Evolutionary conservation across 2,888 invertebrate species (phyloP).

Genomic region (Drosophila nigricruria): DNA sequence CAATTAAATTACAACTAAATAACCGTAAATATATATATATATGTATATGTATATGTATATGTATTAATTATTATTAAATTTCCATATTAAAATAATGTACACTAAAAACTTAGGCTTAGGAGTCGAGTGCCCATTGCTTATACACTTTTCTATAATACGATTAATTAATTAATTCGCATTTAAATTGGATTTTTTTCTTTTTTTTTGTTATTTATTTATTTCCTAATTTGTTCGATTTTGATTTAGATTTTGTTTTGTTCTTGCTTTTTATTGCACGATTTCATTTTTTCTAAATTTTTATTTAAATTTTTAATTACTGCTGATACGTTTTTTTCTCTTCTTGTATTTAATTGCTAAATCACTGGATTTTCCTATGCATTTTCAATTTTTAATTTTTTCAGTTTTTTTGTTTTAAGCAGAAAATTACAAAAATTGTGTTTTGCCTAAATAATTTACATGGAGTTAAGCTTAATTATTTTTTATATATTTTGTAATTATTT

Average conservation of each 20-base stretch:
- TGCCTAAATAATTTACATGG: constrained; percentile 62
- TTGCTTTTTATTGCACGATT: constrained; percentile 50
- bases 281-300: constrained; percentile 39
- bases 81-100: constrained; percentile 47
- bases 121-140: constrained; percentile 65
- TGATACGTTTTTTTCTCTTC: constrained; percentile 64
- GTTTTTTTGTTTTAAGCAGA: constrained; percentile 45
- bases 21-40: constrained; percentile 59
- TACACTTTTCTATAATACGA: constrained; percentile 34
- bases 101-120: constrained; percentile 62
- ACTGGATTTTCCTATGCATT: constrained; percentile 62
- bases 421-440: constrained; percentile 66
- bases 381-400: not conserved
- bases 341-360: constrained; percentile 66
- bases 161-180: constrained; percentile 38
- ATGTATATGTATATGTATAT: constrained; percentile 20
- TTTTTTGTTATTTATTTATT: not conserved
- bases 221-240: constrained; percentile 17
- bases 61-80: constrained; percentile 33
- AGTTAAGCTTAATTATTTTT: constrained; percentile 51
- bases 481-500: not conserved
- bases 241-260: constrained; percentile 16
- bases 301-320: constrained; percentile 35
- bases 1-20: constrained; percentile 72
- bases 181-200: constrained; percentile 28